Evolutionary conservation across 2,888 invertebrate genomes (phyloP), one percentile per base, ranked within the genome.

Genomic region (Coelinius sp.): DNA sequence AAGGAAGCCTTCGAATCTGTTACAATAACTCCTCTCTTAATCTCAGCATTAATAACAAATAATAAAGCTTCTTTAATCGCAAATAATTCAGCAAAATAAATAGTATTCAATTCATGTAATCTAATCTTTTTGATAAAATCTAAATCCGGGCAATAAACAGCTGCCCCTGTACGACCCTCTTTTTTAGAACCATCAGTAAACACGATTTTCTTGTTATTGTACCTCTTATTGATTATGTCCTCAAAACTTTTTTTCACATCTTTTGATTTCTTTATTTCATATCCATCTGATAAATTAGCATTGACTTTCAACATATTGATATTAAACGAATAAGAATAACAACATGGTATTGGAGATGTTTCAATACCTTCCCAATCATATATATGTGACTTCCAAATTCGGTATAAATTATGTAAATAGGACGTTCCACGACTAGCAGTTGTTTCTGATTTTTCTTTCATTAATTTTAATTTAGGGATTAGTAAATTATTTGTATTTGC

Each of bases 61-160:
- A 38, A 31, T 8, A 76, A 6, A 8, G 70, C 66, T 10, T 62
- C 64, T 2, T 65, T n/a, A 14, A 77, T 66, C 1, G 75, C 75
- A 7, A 35, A 49, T 35, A 74, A 73, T 44, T 78, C 75, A 0
- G 76, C 75, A 12, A 67, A 74, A 27, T 72, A 77, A 22, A 76
- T 76, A 1, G 75, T 74, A 0, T 70, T 31, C 8, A 56, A 69
- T 3, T 68, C 53, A 3, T 31, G 17, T 1, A 53, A 27, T 59
- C 71, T 20, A 46, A 64, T 38, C 20, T 31, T 20, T 1, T 1
- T 24, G 4, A n/a, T 6, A 17, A 22, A 25, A 0, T 59, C 12
- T 0, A 24, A n/a, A 10, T 46, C 44, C 2, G 17, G 7, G 8
- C 25, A 8, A 63, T 17, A 38, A 0, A 70, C 17, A 0, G 35